Evolutionary conservation across 1,140 invertebrate species (phyloP).

Genomic region (Bombus turneri): DNA sequence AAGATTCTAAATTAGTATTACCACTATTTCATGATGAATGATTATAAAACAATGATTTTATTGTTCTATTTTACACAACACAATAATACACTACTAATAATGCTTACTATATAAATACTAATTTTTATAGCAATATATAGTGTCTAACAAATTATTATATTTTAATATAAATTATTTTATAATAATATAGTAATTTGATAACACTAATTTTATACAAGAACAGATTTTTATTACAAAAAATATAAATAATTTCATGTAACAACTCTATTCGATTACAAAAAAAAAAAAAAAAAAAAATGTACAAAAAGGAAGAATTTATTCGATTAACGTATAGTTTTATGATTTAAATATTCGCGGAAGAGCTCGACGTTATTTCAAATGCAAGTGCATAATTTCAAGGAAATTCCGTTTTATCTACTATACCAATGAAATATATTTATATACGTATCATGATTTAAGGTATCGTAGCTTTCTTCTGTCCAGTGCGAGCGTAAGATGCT

Average conservation of each 20-base stretch:
- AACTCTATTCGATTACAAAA: not conserved
- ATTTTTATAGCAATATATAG: not conserved
- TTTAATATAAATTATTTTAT: not conserved
- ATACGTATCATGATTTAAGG: not conserved
- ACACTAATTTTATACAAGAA: too few species aligned
- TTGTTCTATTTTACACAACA: not conserved
- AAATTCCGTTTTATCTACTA: constrained; percentile 1
- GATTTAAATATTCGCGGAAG: not conserved
- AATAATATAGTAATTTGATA: too few species aligned
- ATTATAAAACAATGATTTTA: not conserved
- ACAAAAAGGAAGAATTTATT: not conserved
- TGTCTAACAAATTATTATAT: not conserved
- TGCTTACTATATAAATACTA: not conserved
- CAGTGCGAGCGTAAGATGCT: not conserved
- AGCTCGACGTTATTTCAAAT: not conserved
- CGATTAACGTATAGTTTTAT: too few species aligned
- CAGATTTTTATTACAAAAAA: too few species aligned
- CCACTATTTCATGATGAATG: not conserved
- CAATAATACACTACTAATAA: not conserved
- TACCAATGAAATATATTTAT: constrained; percentile 19
- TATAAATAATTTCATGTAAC: too few species aligned
- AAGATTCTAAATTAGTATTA: not conserved
- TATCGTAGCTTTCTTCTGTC: not conserved
- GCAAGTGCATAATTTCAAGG: not conserved
- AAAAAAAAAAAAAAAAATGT: not conserved